Conservation (phyloP, 2,797 vertebrate species). For the Poecilia gillii region DNA sequence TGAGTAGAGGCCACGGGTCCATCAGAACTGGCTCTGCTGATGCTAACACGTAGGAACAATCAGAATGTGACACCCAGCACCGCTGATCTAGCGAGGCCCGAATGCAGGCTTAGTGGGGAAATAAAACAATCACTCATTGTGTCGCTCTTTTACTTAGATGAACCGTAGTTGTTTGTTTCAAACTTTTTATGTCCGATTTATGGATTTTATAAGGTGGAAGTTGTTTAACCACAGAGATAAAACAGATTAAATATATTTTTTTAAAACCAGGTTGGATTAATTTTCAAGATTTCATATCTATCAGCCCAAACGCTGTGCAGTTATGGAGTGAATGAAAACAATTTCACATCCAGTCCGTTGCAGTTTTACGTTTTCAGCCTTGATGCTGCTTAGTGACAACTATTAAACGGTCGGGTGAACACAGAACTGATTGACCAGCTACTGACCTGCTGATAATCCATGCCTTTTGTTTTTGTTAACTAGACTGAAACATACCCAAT, state of each 20-base stretch:
- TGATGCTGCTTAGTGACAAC: too few relatives aligned
- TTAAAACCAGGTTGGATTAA: not conserved
- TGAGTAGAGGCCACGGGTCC: conserved; percentile 30
- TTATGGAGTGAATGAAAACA: too few relatives aligned
- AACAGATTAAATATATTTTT: not conserved
- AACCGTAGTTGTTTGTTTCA: not conserved
- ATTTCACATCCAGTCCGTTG: too few relatives aligned
- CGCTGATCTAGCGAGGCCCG: not conserved
- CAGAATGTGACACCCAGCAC: conserved; percentile 21
- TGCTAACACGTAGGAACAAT: conserved; percentile 43
- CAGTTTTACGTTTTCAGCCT: too few relatives aligned
- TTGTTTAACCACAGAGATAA: too few relatives aligned
- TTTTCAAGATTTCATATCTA: not conserved
- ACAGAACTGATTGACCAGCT: too few relatives aligned
- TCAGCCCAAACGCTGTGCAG: too few relatives aligned
- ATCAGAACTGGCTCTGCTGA: conserved; percentile 40
- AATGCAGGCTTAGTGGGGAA: not conserved
- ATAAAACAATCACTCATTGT: not conserved
- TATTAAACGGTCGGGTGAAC: too few relatives aligned
- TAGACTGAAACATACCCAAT: too few relatives aligned
- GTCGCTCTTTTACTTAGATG: not conserved
- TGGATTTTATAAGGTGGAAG: not conserved
- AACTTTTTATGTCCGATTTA: not conserved
- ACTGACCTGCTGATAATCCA: too few relatives aligned
- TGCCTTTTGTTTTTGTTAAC: too few relatives aligned